phyloP scores from a whole-genome alignment of 2,113 vertebrate species.

The Mungos mungo region DNA sequence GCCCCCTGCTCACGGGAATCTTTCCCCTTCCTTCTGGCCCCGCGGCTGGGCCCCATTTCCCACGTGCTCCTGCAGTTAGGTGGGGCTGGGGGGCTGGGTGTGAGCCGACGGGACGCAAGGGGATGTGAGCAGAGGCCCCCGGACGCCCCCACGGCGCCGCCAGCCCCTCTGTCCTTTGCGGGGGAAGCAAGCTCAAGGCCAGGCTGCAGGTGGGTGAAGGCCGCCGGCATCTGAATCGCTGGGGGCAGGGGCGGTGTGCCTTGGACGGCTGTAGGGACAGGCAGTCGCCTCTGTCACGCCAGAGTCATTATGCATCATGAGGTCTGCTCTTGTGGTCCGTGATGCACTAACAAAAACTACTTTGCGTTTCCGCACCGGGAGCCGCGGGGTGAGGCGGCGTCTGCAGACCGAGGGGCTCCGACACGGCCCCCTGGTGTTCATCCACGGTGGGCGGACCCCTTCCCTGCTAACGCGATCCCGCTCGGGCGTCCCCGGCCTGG shows the following conservation, averaged over 20 bases:
- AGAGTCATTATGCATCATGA: rapidly evolving
- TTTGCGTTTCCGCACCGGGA: too few species aligned
- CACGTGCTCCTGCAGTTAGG: background rate
- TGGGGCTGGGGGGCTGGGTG: background rate
- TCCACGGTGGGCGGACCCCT: rapidly evolving
- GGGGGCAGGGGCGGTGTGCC: rapidly evolving
- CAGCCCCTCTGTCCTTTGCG: background rate
- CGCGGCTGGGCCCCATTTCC: background rate
- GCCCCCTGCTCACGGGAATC: rapidly evolving
- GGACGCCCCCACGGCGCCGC: rapidly evolving
- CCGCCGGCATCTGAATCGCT: too few species aligned
- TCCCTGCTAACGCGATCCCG: background rate
- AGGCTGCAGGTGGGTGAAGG: background rate
- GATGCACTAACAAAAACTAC: background rate
- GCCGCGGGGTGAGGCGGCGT: rapidly evolving
- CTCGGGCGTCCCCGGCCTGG: background rate
- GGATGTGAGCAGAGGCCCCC: background rate
- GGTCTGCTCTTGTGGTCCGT: rapidly evolving
- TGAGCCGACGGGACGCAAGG: background rate
- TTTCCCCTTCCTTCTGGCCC: background rate
- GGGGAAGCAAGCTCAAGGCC: rapidly evolving
- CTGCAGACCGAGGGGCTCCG: background rate
- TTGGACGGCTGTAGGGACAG: background rate
- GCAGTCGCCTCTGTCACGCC: rapidly evolving
- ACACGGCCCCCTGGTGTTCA: rapidly evolving